A percentile compares a stretch with the other conserved stretches of the same genome.
These are phyloP conservation scores for Podarcis cretensis DNA, from an alignment of 2,113 vertebrate species.

Conservation along the genomic window DNA sequence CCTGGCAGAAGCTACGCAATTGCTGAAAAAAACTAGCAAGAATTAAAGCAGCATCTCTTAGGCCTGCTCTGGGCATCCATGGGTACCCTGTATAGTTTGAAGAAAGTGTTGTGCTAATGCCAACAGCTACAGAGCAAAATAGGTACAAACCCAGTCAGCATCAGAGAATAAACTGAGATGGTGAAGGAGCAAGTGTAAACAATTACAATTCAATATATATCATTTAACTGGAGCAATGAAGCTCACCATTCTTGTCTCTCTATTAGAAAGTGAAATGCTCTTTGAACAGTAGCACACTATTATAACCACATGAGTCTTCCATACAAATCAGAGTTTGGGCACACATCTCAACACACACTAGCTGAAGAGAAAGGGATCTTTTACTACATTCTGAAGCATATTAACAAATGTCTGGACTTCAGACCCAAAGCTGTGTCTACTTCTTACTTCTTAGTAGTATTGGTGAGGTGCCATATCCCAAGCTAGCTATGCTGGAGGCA, in stretches of 20 bases:
- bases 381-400: slow-evolving; percentile 8
- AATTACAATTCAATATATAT: background rate
- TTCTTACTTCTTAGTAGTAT: background rate
- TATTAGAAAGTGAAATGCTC: background rate
- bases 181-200: background rate
- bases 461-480: too few relatives aligned
- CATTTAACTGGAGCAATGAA: background rate
- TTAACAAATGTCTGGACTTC: background rate
- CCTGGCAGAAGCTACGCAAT: background rate
- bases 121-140: background rate
- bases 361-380: background rate
- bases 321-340: background rate
- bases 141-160: background rate
- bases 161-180: background rate
- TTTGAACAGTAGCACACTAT: background rate
- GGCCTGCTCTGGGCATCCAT: background rate
- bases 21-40: background rate
- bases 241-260: background rate
- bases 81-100: background rate
- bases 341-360: background rate
- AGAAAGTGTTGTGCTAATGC: background rate
- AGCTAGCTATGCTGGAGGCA: too few relatives aligned
- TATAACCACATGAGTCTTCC: background rate
- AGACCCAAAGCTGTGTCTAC: background rate
- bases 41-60: background rate